A percentile compares a stretch with the other conserved stretches of the same genome.
These are phyloP conservation scores for Amaurobius ferox DNA, from an alignment of 2,888 invertebrate genomes.

Conservation along the genomic window DNA sequence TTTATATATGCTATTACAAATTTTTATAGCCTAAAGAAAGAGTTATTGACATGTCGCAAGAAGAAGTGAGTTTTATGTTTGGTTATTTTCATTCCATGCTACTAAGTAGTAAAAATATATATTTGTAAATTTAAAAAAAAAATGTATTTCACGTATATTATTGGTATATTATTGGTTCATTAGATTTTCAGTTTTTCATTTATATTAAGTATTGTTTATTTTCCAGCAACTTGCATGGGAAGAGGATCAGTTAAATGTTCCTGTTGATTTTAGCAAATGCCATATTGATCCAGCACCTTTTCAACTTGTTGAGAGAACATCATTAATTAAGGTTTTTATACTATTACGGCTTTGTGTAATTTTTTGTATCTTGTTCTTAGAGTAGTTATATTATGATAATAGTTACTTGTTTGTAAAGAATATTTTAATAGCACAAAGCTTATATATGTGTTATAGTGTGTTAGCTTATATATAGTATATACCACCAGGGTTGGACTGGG, in stretches of 20 bases:
- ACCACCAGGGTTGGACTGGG: no score
- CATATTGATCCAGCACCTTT: conserved; percentile 98
- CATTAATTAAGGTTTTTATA: conserved; percentile 74
- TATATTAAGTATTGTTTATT: no score
- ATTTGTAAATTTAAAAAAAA: not conserved
- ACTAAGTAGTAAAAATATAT: not conserved
- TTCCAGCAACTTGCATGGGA: conserved; percentile 90
- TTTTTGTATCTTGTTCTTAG: no score
- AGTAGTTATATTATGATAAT: no score
- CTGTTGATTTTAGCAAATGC: conserved; percentile 78
- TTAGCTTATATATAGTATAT: no score
- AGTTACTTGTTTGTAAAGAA: no score
- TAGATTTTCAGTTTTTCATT: no score
- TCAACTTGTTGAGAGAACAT: conserved; percentile 82
- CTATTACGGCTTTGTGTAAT: no score
- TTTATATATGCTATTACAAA: not conserved
- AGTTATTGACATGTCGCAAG: conserved; percentile 94
- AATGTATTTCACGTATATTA: no score
- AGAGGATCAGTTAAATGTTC: conserved; percentile 87
- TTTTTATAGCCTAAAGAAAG: conserved; percentile 79
- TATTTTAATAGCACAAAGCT: no score
- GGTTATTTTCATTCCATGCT: not conserved
- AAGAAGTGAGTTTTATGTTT: conserved; percentile 80
- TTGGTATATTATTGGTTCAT: no score
- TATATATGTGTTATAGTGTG: no score